These are phyloP conservation scores for Falco concolor DNA, from an alignment of 2,797 vertebrate genomes.

Conservation along the genomic window DNA sequence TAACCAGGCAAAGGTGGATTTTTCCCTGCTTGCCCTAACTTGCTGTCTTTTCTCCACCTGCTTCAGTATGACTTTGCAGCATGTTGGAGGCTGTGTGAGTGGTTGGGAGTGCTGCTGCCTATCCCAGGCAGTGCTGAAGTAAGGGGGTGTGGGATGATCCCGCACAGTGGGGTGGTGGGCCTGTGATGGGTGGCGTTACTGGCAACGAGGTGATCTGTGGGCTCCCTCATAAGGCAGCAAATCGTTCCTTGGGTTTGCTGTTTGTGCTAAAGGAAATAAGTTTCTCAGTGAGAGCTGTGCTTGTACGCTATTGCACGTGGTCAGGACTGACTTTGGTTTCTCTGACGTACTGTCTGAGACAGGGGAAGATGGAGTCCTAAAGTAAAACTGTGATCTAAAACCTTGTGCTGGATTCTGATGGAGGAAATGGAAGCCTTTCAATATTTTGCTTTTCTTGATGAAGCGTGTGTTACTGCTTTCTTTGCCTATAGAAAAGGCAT, in stretches of 20 bases:
- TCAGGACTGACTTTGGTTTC: background rate
- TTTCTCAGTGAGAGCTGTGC: background rate
- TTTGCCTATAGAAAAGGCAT: background rate
- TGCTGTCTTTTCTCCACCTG: background rate
- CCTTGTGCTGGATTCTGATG: background rate
- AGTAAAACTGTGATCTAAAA: background rate
- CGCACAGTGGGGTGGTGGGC: background rate
- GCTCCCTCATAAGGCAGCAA: background rate
- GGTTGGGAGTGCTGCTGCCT: background rate
- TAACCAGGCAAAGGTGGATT: background rate
- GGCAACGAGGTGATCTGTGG: background rate
- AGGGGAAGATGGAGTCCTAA: background rate
- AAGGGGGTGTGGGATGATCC: background rate
- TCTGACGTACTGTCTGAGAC: background rate
- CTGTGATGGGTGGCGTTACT: background rate
- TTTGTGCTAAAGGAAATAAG: background rate
- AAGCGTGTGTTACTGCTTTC: background rate
- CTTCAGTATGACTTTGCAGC: background rate
- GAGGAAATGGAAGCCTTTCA: background rate
- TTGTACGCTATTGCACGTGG: background rate
- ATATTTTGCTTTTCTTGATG: background rate
- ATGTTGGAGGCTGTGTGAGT: fast-evolving
- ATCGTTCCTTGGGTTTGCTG: background rate
- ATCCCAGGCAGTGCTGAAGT: background rate
- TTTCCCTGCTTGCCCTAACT: background rate